These are phyloP conservation scores for Drosophila ananassae DNA, from an alignment of 1,140 invertebrate species.

Conservation along the genomic window DNA sequence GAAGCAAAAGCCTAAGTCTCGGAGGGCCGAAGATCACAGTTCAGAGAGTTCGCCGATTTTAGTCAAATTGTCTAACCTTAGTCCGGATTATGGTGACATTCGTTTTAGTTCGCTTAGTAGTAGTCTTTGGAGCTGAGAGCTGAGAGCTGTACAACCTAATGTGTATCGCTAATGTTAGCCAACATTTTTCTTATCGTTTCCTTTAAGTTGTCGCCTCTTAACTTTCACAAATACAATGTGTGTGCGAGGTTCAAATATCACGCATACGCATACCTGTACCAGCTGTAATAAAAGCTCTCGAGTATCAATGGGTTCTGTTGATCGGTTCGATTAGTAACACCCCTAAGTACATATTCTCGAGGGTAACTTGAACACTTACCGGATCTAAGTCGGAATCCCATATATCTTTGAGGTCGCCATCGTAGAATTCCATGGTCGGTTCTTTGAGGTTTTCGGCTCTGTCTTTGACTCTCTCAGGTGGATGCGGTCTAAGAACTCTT, in stretches of 20 bases:
- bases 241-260: constrained; percentile 34
- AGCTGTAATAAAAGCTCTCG: constrained; percentile 42
- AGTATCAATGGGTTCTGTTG: constrained; percentile 42
- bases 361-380: constrained; percentile 85
- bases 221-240: constrained; percentile 24
- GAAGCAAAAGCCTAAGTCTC: not conserved
- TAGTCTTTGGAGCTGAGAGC: not conserved
- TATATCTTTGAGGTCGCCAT: constrained; percentile 90
- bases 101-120: not conserved
- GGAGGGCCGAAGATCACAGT: constrained; percentile 22
- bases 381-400: constrained; percentile 91
- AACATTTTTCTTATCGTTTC: constrained; percentile 37
- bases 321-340: constrained; percentile 15
- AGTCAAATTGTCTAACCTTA: constrained; percentile 12
- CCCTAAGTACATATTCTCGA: not conserved
- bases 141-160: not conserved
- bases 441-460: constrained; percentile 41
- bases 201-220: constrained; percentile 20
- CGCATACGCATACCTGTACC: constrained; percentile 16
- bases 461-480: constrained; percentile 8
- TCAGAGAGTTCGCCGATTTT: constrained; percentile 18
- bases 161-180: constrained; percentile 4
- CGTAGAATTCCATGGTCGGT: constrained; percentile 88
- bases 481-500: constrained; percentile 63
- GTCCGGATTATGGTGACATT: constrained; percentile 9